Conservation (phyloP, 2,113 vertebrate species). For the Antidorcas marsupialis region DNA sequence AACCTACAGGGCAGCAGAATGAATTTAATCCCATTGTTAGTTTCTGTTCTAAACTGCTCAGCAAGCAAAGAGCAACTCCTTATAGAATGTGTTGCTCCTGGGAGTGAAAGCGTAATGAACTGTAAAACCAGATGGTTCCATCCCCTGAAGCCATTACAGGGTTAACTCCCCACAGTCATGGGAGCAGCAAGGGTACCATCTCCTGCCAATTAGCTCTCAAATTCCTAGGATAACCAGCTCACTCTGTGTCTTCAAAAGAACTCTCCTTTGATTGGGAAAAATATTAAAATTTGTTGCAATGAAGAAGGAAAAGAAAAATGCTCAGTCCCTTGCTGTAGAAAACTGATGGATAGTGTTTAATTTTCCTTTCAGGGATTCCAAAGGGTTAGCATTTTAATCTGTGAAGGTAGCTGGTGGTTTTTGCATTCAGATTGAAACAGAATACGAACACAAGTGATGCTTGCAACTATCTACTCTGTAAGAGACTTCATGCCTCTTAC, state of each 20-base stretch:
- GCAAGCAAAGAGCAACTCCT: constrained; percentile 16
- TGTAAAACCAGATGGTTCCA: not conserved
- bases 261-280: not conserved
- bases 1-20: constrained; percentile 29
- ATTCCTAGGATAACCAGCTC: not conserved
- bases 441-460: not conserved
- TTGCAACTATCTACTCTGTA: not conserved
- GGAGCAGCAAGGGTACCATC: not conserved
- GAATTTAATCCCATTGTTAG: not conserved
- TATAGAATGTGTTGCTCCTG: not conserved
- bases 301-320: not conserved
- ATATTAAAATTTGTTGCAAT: not conserved
- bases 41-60: constrained; percentile 30
- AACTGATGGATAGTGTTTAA: not conserved
- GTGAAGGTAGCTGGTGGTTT: not conserved
- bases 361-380: not conserved
- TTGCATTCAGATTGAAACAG: not conserved
- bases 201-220: not conserved
- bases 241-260: not conserved
- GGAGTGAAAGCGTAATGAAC: not conserved
- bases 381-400: not conserved
- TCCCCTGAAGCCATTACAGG: not conserved
- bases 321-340: not conserved
- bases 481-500: not conserved
- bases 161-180: not conserved